Conservation (phyloP, 2,113 vertebrate species). For the Megalops atlanticus region DNA sequence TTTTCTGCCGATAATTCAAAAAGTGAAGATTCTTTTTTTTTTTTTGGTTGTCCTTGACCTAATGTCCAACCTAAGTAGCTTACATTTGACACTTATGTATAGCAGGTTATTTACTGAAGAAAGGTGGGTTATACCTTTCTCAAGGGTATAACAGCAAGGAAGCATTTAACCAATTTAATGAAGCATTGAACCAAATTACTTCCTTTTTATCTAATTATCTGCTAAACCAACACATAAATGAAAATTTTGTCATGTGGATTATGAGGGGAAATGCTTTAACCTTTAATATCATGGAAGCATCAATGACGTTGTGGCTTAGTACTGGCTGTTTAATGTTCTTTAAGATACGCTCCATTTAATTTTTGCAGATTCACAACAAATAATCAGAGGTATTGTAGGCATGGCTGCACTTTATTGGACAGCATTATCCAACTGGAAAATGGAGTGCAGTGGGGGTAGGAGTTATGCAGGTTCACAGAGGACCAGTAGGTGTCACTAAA, state of each 20-base stretch:
- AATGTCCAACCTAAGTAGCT: too few relatives aligned
- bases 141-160: too few relatives aligned
- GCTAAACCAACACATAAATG: neutral
- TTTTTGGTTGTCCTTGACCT: too few relatives aligned
- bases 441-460: neutral
- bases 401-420: neutral
- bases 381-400: neutral
- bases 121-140: too few relatives aligned
- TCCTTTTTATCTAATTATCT: too few relatives aligned
- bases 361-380: neutral
- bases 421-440: neutral
- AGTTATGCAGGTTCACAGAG: neutral
- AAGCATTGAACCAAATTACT: too few relatives aligned
- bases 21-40: too few relatives aligned
- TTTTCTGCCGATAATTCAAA: too few relatives aligned
- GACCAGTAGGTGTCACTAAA: constrained; percentile 49
- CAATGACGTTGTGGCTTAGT: neutral
- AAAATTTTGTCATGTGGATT: neutral
- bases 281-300: neutral
- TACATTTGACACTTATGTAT: too few relatives aligned
- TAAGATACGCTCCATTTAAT: too few relatives aligned
- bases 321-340: neutral
- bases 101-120: too few relatives aligned
- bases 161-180: too few relatives aligned
- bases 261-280: neutral